Percentiles rank a stretch among this genome's conserved stretches.
Conservation (phyloP, 1,140 invertebrate species). For the Archegozetes longisetosus region DNA sequence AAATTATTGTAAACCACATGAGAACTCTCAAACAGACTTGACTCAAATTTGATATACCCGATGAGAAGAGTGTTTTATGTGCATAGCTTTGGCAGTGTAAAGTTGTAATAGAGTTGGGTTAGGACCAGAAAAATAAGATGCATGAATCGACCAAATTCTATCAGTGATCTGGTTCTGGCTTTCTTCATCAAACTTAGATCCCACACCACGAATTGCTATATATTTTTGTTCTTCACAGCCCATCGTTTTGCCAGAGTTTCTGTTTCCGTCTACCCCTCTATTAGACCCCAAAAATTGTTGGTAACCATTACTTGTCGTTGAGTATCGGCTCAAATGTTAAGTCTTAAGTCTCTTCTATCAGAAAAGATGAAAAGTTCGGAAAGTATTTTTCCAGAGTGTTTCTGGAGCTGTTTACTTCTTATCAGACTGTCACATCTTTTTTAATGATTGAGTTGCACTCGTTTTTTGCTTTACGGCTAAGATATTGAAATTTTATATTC, state of each 20-base stretch:
- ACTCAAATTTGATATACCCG: background rate
- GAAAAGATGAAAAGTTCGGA: too few species aligned
- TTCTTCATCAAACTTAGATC: background rate
- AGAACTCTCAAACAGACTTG: background rate
- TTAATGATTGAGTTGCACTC: too few species aligned
- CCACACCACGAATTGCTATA: background rate
- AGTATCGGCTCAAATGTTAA: too few species aligned
- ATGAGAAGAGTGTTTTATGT: background rate
- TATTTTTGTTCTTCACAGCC: background rate
- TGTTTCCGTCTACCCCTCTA: background rate
- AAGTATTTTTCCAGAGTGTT: too few species aligned
- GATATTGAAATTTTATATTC: too few species aligned
- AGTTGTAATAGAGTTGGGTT: too few species aligned
- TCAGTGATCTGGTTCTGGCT: background rate
- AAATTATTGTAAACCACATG: background rate
- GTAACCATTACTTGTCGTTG: background rate
- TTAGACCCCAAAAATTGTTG: background rate
- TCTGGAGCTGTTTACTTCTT: too few species aligned
- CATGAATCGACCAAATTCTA: background rate
- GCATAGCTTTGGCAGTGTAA: background rate
- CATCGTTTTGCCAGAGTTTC: background rate
- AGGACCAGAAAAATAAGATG: too few species aligned
- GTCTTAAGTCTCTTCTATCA: too few species aligned
- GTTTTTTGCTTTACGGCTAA: too few species aligned
- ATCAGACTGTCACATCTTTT: too few species aligned